phyloP scores from a whole-genome alignment of 2,797 vertebrate genomes.

The Ceryle rudis region DNA sequence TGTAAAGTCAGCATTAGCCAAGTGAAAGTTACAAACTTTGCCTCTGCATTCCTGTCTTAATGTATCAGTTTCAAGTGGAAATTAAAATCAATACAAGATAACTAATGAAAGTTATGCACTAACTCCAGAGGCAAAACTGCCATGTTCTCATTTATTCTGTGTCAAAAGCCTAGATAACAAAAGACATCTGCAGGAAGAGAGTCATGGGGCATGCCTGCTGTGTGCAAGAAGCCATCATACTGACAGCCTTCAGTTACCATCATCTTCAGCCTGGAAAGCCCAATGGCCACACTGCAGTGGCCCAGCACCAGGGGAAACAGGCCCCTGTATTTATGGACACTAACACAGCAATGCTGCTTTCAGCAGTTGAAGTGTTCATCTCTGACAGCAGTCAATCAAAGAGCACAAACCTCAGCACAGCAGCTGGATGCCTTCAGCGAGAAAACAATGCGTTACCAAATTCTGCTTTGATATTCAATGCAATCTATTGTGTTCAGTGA shows the following conservation, averaged over 20 bases:
- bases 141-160: background rate
- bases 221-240: background rate
- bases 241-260: background rate
- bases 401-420: background rate
- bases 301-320: fast-evolving
- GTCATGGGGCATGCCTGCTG: background rate
- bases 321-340: background rate
- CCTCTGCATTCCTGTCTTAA: background rate
- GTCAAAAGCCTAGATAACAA: background rate
- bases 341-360: background rate
- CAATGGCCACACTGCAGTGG: fast-evolving
- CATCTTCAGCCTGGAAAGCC: background rate
- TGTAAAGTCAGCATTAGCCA: background rate
- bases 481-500: background rate
- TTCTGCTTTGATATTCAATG: background rate
- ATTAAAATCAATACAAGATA: background rate
- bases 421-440: background rate
- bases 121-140: background rate
- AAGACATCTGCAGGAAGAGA: background rate
- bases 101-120: background rate
- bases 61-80: background rate
- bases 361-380: fast-evolving
- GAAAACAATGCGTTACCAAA: background rate
- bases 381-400: background rate
- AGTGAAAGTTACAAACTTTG: background rate